Base-by-base conservation (phyloP, 1,140 invertebrate species). In the Pseudoatta argentina region DNA sequence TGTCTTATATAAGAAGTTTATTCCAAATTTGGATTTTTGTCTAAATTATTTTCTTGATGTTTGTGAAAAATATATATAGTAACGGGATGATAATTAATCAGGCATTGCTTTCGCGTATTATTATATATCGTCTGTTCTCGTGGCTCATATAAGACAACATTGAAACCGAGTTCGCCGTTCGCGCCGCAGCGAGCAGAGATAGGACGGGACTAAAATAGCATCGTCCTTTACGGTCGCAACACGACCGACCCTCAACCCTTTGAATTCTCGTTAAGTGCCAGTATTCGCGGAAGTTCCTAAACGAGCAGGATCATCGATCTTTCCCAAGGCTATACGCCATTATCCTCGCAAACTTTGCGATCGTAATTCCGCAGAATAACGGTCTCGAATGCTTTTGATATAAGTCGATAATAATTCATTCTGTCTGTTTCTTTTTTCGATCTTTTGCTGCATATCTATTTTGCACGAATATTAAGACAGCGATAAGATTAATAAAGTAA, bases 191-290 rank as follows among this genome's bases (percentile, higher is more conserved):
- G 34, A 21, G n/a, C 14, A 18, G 34, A 59, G 81, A 77, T 81
- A 87, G 64, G 76, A 64, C 64, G 53, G 27, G 76, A 90, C 86
- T 53, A 81, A 88, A 90, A 90, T 90, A 90, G 71, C 88, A 59
- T 39, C 64, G 88, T 88, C 86, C 87, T 90, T 90, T 90, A 87
- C 85, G 76, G 79, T 89, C 81, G 81, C 86, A 53, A 88, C 18
- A 39, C 76, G 75, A 57, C 66, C 76, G 79, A 89, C 66, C 88
- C 86, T 78, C 69, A 61, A 83, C 55, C 27, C 27, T 83, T 75
- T 73, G 79, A 83, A 83, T 83, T 83, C 82, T 77, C 59, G 82
- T 85, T 85, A 78, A 78, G 82, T 73, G 48, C n/a, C 61, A 51
- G 72, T 34, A 85, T 83, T 85, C 73, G 82, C 82, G 73, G 76